phyloP scores from a whole-genome alignment of 2,113 vertebrate species.

The Sturnus vulgaris region DNA sequence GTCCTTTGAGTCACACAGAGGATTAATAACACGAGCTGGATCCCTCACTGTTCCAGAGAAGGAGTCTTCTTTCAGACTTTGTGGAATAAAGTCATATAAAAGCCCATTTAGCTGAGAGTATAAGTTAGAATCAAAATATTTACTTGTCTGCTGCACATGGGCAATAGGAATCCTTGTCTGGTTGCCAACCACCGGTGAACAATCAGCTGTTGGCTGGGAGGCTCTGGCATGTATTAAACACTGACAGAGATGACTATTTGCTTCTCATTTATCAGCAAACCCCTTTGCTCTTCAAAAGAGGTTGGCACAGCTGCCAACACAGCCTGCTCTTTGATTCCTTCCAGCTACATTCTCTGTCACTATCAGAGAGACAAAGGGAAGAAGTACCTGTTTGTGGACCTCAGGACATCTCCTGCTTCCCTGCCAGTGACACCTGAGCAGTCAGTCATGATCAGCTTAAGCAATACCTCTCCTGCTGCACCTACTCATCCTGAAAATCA shows the following conservation, averaged over 20 bases:
- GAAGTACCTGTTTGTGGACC: neutral
- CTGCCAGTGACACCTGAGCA: neutral
- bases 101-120: neutral
- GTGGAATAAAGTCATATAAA: neutral
- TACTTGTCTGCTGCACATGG: neutral
- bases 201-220: neutral
- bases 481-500: neutral
- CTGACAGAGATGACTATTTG: neutral
- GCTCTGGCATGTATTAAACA: neutral
- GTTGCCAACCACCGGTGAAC: neutral
- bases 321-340: neutral
- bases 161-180: neutral
- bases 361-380: neutral
- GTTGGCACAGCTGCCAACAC: neutral
- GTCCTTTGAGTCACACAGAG: neutral
- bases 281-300: neutral
- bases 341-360: neutral
- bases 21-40: neutral
- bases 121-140: conserved; percentile 19
- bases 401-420: neutral
- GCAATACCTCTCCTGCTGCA: neutral
- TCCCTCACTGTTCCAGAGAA: neutral
- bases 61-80: neutral
- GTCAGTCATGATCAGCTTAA: neutral
- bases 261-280: neutral